Evolutionary conservation across 2,113 vertebrate species (phyloP).

Genomic region (Mastomys natalensis): DNA sequence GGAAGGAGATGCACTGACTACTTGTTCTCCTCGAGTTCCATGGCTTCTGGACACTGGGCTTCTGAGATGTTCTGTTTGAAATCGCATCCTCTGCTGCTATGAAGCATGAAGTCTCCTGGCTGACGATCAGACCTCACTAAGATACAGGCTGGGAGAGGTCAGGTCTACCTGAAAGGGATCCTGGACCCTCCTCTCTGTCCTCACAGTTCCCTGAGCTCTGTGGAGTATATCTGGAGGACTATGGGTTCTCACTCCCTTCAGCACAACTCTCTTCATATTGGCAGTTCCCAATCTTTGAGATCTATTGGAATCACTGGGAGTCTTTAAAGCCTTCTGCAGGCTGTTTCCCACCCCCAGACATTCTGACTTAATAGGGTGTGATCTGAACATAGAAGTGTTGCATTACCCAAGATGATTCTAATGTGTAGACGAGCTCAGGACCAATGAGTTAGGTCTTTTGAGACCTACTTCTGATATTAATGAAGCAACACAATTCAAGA

Average conservation of each 20-base stretch:
- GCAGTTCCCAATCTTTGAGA: neutral
- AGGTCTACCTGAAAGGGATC: neutral
- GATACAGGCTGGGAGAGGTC: neutral
- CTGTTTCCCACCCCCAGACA: neutral
- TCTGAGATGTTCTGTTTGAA: neutral
- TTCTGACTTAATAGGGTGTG: neutral
- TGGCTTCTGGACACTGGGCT: neutral
- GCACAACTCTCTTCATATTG: neutral
- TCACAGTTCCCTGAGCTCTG: neutral
- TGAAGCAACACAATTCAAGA: slow-evolving; percentile 28
- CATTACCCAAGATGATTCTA: slow-evolving; percentile 2
- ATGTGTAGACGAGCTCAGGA: neutral
- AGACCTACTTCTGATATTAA: neutral
- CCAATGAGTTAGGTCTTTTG: neutral
- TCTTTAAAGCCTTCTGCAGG: neutral
- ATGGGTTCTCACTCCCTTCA: neutral
- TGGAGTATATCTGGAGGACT: neutral
- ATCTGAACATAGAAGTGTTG: neutral
- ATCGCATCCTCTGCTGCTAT: neutral
- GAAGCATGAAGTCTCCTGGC: neutral
- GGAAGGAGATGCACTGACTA: neutral
- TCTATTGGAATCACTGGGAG: neutral
- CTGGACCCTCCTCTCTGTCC: neutral
- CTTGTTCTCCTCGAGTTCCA: neutral
- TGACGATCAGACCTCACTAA: neutral